These are phyloP conservation scores for Cataglyphis hispanica DNA, from an alignment of 1,140 invertebrate species.

Conservation along the genomic window DNA sequence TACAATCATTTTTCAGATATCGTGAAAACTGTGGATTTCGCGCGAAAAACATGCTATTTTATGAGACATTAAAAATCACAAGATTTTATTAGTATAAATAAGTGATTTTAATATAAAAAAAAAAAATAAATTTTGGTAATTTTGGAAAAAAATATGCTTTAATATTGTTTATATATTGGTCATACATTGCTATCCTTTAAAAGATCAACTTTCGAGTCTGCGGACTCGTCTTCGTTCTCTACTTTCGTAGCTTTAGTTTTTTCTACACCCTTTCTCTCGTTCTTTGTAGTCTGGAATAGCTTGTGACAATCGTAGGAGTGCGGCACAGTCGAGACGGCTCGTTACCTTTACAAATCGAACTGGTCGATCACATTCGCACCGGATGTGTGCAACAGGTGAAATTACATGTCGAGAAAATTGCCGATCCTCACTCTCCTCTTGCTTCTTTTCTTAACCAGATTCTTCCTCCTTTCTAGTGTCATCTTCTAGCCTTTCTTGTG, in stretches of 20 bases:
- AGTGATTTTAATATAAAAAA: neutral
- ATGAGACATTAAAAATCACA: neutral
- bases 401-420: constrained; percentile 81
- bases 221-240: constrained; percentile 18
- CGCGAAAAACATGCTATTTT: neutral
- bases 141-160: neutral
- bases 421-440: constrained; percentile 66
- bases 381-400: constrained; percentile 81
- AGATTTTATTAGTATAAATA: neutral
- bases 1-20: neutral
- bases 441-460: neutral
- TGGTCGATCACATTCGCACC: constrained; percentile 76
- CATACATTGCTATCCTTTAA: neutral
- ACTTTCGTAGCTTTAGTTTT: constrained; percentile 5
- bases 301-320: constrained; percentile 58
- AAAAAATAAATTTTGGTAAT: neutral
- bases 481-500: no score
- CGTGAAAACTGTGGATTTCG: neutral
- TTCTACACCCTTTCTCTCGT: constrained; percentile 21
- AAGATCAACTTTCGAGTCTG: constrained; percentile 25
- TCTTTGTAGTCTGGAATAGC: constrained; percentile 34
- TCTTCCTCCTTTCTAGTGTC: constrained; percentile 22
- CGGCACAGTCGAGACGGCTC: constrained; percentile 58
- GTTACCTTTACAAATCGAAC: constrained; percentile 75
- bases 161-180: neutral